Base-by-base conservation (phyloP, 2,113 vertebrate genomes). In the Ahaetulla prasina region DNA sequence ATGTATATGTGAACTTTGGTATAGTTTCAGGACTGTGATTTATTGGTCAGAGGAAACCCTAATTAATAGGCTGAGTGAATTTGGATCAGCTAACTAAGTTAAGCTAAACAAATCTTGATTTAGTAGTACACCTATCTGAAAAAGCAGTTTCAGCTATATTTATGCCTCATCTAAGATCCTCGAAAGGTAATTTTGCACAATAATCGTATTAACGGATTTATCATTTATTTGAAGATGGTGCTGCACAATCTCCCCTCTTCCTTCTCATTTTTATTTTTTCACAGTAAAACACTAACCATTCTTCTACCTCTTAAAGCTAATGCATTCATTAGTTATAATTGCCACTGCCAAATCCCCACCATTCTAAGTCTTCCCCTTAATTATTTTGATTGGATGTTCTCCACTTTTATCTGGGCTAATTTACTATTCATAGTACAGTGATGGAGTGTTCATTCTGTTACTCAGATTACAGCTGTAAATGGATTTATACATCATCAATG, bases 261-360 rank as follows among this genome's bases (percentile, higher is more conserved):
- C 90, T 92, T 94, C 95, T 87, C 96, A 90, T 95, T 96, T 96
- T 96, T 94, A 92, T 96, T 97, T 95, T 96, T 96, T 96, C 95
- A 93, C 96, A 94, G 94, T 96, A 92, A 91, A 96, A 94, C 95
- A 93, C 95, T 93, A 93, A 90, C 9, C 3, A 18, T 92, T 68
- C 85, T 84, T 3, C 91, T 95, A 94, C 54, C 94, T 93, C 94
- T 94, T 93, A 90, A 95, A 97, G 95, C 94, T 97, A 97, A 97
- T 97, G 96, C 95, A 96, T 98, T 98, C 97, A 97, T 98, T 97
- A 97, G 95, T 96, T 96, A 96, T 97, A 97, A 98, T 97, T 98
- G 96, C 95, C 96, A 97, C 94, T 95, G 91, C 68, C 93, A 88
- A 91, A 96, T 97, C 96, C 96, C 94, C 96, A 95, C 97, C 96